Evolutionary conservation across 2,797 vertebrate genomes (phyloP).

Genomic region (Malacoraja senta): DNA sequence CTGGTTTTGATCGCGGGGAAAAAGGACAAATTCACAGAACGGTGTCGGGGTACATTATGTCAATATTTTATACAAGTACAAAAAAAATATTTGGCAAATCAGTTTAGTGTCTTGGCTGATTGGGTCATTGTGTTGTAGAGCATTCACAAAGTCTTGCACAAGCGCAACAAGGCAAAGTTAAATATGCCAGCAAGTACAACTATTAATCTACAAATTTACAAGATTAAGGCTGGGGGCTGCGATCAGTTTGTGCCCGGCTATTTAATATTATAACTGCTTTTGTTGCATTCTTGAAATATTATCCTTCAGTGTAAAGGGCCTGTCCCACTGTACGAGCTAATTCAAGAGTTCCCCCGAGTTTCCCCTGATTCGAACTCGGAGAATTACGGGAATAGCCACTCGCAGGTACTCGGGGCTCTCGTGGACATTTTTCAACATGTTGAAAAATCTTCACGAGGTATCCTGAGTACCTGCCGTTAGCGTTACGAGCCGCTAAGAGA

Average conservation of each 20-base stretch:
- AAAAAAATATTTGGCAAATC: not conserved
- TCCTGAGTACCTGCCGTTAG: too few species aligned
- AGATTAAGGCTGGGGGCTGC: not conserved
- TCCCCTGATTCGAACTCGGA: too few species aligned
- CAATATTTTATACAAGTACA: not conserved
- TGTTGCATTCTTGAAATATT: not conserved
- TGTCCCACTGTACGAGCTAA: too few species aligned
- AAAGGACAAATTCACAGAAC: not conserved
- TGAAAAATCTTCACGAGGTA: too few species aligned
- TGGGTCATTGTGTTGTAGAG: not conserved
- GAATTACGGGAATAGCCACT: too few species aligned
- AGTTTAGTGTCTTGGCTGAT: too few species aligned
- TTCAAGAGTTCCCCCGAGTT: too few species aligned
- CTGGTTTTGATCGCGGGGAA: not conserved
- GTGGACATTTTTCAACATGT: too few species aligned
- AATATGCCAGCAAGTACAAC: not conserved
- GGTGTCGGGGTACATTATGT: not conserved
- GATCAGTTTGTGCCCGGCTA: not conserved
- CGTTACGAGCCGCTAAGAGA: too few species aligned
- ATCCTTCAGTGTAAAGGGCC: not conserved
- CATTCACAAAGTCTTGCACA: not conserved
- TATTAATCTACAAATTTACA: not conserved
- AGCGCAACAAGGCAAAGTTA: not conserved
- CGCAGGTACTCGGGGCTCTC: too few species aligned
- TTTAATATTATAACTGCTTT: constrained; percentile 13